Evolutionary conservation across 2,797 vertebrate species (phyloP), one percentile per base, ranked within the genome.

Genomic region (Enteromius radiatus): DNA sequence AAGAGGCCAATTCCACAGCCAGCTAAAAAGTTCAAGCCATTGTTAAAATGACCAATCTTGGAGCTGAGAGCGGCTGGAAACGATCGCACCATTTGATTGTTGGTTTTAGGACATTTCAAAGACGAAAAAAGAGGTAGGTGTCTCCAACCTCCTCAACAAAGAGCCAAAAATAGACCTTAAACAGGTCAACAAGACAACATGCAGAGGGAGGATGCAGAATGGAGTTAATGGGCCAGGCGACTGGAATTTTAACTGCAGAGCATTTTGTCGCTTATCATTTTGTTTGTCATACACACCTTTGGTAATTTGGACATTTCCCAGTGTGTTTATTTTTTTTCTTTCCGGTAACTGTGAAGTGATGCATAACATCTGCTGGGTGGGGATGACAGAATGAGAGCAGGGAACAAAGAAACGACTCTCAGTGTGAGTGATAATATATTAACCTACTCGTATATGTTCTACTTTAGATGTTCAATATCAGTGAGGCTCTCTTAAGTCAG

Each of bases 301-400:
- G 47, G 49, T 65, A 63, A 76, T 68, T 14, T 49, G 26, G 78
- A 41, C n/a, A 19, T 82, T 38, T 26, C 54, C 73, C 26, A 43
- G 61, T 74, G 41, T 63, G 78, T 75, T 83, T 81, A 47, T 78
- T 68, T 61, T 0, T 63, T 64, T 64, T 77, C 28, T 80, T 80
- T 67, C 26, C 38, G 49, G 38, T 61, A 41, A 56, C 21, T 54
- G 68, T 56, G 67, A 83, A 83, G 71, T 5, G 31, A 85, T 74
- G 76, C 70, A 71, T 69, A 84, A 84, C 61, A 67, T 68, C 65
- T 61, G 41, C 64, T 56, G 23, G 31, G 19, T 67, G 76, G 9
- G 41, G 36, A 61, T 70, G 81, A 81, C 83, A 82, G 73, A 86
- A 87, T 86, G 59, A 71, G 82, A 82, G 36, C 84, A 80, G 5